Percentiles rank a stretch among this genome's conserved stretches.
Conservation (phyloP, 2,113 vertebrate species). For the Gavia stellata region DNA sequence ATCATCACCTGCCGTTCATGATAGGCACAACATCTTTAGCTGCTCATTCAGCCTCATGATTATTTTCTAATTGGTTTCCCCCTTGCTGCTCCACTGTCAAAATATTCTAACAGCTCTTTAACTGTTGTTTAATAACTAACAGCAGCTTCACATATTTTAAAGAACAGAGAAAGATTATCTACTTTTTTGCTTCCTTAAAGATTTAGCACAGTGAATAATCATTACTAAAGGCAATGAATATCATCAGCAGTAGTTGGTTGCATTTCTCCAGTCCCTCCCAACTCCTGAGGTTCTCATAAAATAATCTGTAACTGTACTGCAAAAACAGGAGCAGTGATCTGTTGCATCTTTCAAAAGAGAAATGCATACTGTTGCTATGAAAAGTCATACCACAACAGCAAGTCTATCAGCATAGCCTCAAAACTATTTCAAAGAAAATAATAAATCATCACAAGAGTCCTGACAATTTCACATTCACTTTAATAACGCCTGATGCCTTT, state of each 20-base stretch:
- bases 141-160: slow-evolving; percentile 12
- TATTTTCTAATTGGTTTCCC: slow-evolving; percentile 14
- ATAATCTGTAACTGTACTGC: background rate
- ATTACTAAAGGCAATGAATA: background rate
- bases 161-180: background rate
- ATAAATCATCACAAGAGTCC: background rate
- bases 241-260: background rate
- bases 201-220: background rate
- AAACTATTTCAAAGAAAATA: background rate
- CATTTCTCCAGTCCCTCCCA: background rate
- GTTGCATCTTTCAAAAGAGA: background rate
- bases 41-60: background rate
- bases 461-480: background rate
- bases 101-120: slow-evolving; percentile 25
- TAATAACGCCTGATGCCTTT: background rate
- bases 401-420: background rate
- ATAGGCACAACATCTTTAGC: background rate
- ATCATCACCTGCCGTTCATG: background rate
- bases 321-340: background rate
- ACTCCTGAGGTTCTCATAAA: background rate
- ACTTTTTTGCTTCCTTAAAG: background rate
- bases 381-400: background rate
- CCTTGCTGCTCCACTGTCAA: background rate
- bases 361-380: background rate
- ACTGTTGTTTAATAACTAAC: slow-evolving; percentile 25